Base-by-base conservation (phyloP, 2,113 vertebrate genomes). In the Oryzias curvinotus region DNA sequence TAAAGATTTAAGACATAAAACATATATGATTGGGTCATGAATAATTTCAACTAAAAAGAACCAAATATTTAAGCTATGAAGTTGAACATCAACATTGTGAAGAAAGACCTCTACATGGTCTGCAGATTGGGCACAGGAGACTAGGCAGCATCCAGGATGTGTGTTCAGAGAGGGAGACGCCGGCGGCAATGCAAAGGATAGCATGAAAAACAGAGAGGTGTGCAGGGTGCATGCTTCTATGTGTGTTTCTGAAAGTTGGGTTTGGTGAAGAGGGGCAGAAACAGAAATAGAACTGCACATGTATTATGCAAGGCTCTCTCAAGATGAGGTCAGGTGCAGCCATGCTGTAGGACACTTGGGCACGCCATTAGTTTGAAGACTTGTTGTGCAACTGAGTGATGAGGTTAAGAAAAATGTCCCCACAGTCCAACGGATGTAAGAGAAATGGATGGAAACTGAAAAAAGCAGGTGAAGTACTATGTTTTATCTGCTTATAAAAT, bases 271-370 rank as follows among this genome's bases (percentile, higher is more conserved):
- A 62, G 57, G 58, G 57, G 74, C 62, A 57, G 28, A 52, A 65
- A 71, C 84, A 81, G 80, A 87, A 89, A 89, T 85, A 89, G 85
- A 61, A 52, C 43, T 8, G 55, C 36, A 23, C 74, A 90, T 88
- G 36, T 68, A 90, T 87, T 85, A 89, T 90, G 75, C 65, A 89
- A 72, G 14, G 53, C 71, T 54, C 60, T 54, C 60, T 77, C 57
- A 45, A 83, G 75, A 52, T 57, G 62, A 76, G 63, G 72, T 76
- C 81, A 78, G 80, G 82, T 84, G 76, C 70, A 73, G 54, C 46
- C 1, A 49, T 47, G 71, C 50, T 17, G 68, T 59, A 62, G 64
- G 64, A 75, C 75, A 42, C 26, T 46, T 19, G 25, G 60, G 73
- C 65, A 69, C 13, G 26, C 18, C 46, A 79, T 65, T 56, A 13